Percentiles rank a stretch among this genome's conserved stretches.
These are phyloP conservation scores for Oplegnathus fasciatus DNA, from an alignment of 2,113 vertebrate genomes.

Conservation along the genomic window DNA sequence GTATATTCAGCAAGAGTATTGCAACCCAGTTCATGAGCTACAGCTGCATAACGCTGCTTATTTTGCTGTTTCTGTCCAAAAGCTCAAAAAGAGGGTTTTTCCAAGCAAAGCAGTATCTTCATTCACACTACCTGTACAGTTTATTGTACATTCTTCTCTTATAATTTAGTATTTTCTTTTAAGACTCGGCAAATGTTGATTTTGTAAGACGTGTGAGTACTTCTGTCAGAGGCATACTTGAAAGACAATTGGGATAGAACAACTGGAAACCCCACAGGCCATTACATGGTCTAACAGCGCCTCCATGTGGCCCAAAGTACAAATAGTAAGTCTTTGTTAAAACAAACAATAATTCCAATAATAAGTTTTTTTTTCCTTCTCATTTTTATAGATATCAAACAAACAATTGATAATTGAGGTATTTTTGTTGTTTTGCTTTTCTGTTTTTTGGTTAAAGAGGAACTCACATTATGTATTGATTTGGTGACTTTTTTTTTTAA, in stretches of 20 bases:
- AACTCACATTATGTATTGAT: not conserved
- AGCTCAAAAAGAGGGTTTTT: not conserved
- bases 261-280: not conserved
- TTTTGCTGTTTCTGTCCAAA: not conserved
- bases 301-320: constrained; percentile 47
- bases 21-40: not conserved
- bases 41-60: not conserved
- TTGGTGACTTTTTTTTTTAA: not conserved
- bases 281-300: constrained; percentile 30
- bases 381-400: not conserved
- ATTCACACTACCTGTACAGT: constrained; percentile 21
- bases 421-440: not conserved
- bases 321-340: not conserved
- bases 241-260: not conserved
- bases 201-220: not conserved
- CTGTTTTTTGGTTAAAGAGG: not conserved
- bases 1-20: not conserved
- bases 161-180: not conserved
- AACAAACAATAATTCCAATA: not conserved
- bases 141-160: not conserved
- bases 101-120: not conserved
- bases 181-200: not conserved
- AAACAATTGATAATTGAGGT: not conserved
- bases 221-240: not conserved
- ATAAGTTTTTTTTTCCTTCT: not conserved